Conservation (phyloP, 2,888 invertebrate genomes). For the Pegoplata infirma region DNA sequence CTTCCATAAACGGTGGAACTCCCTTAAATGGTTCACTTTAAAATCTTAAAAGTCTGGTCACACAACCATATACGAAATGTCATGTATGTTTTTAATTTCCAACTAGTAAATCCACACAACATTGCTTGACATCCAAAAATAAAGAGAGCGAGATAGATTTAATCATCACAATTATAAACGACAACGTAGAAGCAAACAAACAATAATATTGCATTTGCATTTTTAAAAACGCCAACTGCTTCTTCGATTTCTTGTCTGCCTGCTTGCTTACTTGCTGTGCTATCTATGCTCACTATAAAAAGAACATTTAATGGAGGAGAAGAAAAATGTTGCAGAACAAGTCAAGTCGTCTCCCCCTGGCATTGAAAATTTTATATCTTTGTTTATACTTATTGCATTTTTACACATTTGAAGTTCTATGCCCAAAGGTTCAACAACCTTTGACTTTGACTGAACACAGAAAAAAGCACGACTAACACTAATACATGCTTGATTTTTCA, state of each 20-base stretch:
- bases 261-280: not conserved
- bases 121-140: not conserved
- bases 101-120: not conserved
- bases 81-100: not conserved
- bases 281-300: not conserved
- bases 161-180: slow-evolving; percentile 13
- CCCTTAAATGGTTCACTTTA: too few species aligned
- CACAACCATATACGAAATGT: not conserved
- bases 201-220: not conserved
- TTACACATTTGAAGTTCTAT: slow-evolving; percentile 69
- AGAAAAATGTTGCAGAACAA: slow-evolving; percentile 56
- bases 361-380: slow-evolving; percentile 72
- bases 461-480: slow-evolving; percentile 42
- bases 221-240: slow-evolving; percentile 1
- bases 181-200: slow-evolving; percentile 3
- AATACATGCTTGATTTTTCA: slow-evolving; percentile 24
- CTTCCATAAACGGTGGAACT: too few species aligned
- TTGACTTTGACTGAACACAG: slow-evolving; percentile 68
- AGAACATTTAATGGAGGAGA: not conserved
- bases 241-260: not conserved
- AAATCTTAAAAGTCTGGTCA: too few species aligned
- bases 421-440: slow-evolving; percentile 72
- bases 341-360: slow-evolving; percentile 68
- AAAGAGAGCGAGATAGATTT: slow-evolving; percentile 1
- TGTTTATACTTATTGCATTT: slow-evolving; percentile 51